A percentile compares a stretch with the other conserved stretches of the same genome.
Evolutionary conservation across 2,888 invertebrate species (phyloP).

Genomic region (Orthosia gracilis): DNA sequence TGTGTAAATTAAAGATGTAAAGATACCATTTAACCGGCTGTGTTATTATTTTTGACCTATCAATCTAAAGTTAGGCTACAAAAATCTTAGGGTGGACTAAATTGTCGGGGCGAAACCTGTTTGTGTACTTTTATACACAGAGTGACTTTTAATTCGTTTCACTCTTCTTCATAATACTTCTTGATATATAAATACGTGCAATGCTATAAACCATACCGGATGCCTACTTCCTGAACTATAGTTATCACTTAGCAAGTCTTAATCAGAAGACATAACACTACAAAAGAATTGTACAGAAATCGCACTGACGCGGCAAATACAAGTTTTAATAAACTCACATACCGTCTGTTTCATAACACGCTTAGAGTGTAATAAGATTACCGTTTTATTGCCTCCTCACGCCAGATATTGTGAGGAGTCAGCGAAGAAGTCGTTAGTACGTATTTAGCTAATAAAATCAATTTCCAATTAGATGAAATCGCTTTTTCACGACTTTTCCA

Average conservation of each 20-base stretch:
- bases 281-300: constrained; percentile 28
- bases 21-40: neutral
- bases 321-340: constrained; percentile 57
- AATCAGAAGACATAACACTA: constrained; percentile 14
- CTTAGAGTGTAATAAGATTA: constrained; percentile 45
- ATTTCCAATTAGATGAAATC: constrained; percentile 79
- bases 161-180: neutral
- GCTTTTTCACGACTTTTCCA: constrained; percentile 74
- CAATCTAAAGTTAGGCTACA: constrained; percentile 3
- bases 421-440: constrained; percentile 63
- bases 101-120: neutral
- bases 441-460: constrained; percentile 73
- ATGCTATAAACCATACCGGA: neutral
- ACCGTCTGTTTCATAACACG: constrained; percentile 54
- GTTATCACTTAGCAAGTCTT: neutral
- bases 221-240: neutral
- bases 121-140: neutral
- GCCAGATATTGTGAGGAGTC: constrained; percentile 61
- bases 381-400: constrained; percentile 58
- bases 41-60: constrained; percentile 32
- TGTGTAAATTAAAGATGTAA: constrained; percentile 3
- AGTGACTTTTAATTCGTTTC: neutral
- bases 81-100: neutral
- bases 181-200: neutral
- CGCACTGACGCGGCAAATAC: constrained; percentile 39